Base-by-base conservation (phyloP, 2,113 vertebrate species). In the Oncorhynchus nerka region DNA sequence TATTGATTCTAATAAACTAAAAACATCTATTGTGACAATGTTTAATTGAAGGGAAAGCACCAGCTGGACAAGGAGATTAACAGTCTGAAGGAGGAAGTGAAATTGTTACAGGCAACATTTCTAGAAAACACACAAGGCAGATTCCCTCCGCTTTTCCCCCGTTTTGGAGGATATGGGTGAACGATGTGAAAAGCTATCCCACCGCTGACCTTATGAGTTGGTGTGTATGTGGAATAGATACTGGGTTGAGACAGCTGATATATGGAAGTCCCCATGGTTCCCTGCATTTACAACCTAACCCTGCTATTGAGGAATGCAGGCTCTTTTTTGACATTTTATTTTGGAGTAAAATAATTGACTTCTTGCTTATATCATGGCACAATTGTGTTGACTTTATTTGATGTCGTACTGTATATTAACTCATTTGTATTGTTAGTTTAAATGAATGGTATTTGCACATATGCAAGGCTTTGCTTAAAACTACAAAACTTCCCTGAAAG, bases 41-140 rank as follows among this genome's bases (percentile, higher is more conserved):
- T n/a, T 75, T 68, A 20, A 87, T 93, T 90, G 79, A 91, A 99
- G 97, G 95, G 94, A 81, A 97, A 93, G 88, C 93, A 92, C 78
- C 94, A 96, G 66, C 88, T 96, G 90, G 96, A 96, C 87, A 98
- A 95, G 87, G 97, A 98, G 93, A 95, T 96, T 34, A 93, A 90
- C 87, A 95, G 93, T 82, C 86, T 99, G 70, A 98, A 97, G 78
- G 95, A 98, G 90, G 93, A 96, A 78, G 87, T 98, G 75, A 99
- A 97, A 92, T 78, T 83, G 5, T 89, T 97, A 70, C 97, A 99
- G 96, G 97, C 99, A 95, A 81, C 22, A 28, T 73, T 26, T 55
- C 67, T 45, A 9, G 7, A 62, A 65, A 74, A 64, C 75, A 73
- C 13, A 34, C n/a, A 1, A 62, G 59, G n/a, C 13, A 70, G 39